Percentiles rank a stretch among this genome's conserved stretches.
Conservation (phyloP, 2,113 vertebrate species). For the Hymenochirus boettgeri region DNA sequence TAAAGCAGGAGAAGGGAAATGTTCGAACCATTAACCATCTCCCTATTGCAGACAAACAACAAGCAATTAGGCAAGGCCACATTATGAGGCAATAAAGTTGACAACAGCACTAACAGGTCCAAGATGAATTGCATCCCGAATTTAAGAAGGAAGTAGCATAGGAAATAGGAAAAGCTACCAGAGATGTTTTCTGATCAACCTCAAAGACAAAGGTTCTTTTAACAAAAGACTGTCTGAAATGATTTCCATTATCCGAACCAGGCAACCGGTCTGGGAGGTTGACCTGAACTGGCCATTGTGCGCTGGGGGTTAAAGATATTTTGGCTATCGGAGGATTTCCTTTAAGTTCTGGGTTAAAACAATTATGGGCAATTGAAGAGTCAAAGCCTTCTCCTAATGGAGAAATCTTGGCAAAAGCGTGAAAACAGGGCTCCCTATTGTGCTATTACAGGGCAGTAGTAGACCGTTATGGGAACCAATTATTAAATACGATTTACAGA, state of each 20-base stretch:
- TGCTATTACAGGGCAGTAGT: too few species aligned
- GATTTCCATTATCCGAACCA: neutral
- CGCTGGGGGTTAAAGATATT: neutral
- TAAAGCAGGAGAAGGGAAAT: slow-evolving; percentile 9
- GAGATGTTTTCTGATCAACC: slow-evolving; percentile 12
- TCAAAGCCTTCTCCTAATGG: slow-evolving; percentile 6
- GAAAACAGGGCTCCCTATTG: neutral
- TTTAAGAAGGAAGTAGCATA: slow-evolving; percentile 33
- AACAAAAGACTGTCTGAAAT: slow-evolving; percentile 8
- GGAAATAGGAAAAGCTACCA: slow-evolving; percentile 26
- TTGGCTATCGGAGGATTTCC: slow-evolving; percentile 16
- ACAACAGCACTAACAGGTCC: slow-evolving; percentile 19
- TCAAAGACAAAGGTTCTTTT: neutral
- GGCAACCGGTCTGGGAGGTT: neutral
- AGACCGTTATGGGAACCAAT: too few species aligned
- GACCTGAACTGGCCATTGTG: neutral
- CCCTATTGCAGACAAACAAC: neutral
- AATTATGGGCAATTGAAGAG: neutral
- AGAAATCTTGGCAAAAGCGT: neutral
- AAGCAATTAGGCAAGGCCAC: slow-evolving; percentile 25
- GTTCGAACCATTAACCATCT: slow-evolving; percentile 8
- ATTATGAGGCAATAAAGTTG: slow-evolving; percentile 37
- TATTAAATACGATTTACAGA: too few species aligned
- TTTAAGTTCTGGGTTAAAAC: slow-evolving; percentile 32
- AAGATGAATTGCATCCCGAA: slow-evolving; percentile 39